These are phyloP conservation scores for Pristionchus fissidentatus DNA, from an alignment of 2,888 invertebrate genomes.

Conservation along the genomic window DNA sequence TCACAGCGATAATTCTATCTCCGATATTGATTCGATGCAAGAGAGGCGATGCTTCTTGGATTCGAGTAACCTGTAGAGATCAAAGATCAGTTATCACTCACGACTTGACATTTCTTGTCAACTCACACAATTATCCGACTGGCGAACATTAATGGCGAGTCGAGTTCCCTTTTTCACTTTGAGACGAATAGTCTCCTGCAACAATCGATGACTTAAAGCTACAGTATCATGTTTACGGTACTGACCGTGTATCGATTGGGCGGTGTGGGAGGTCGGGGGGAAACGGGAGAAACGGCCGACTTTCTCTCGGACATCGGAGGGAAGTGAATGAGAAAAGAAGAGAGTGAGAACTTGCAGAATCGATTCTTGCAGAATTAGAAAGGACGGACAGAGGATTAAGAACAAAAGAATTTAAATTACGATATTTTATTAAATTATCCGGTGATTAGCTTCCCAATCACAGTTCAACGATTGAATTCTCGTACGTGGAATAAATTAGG, in stretches of 20 bases:
- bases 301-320: conserved; percentile 1
- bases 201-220: too few species aligned
- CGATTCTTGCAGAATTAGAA: too few species aligned
- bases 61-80: conserved; percentile 32
- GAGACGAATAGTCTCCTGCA: background rate
- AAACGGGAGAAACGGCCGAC: background rate
- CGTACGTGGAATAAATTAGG: too few species aligned
- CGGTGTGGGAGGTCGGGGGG: background rate
- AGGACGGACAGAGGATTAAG: too few species aligned
- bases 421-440: too few species aligned
- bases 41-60: conserved; percentile 13
- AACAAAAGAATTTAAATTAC: too few species aligned
- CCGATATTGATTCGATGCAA: background rate
- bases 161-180: conserved; percentile 34
- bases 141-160: conserved; percentile 29
- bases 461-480: too few species aligned
- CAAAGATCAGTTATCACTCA: background rate
- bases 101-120: background rate
- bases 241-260: conserved; percentile 7
- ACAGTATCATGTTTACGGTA: background rate
- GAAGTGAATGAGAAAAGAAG: background rate
- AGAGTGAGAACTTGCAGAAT: too few species aligned
- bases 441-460: too few species aligned
- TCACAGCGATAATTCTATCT: background rate
- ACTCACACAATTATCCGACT: conserved; percentile 25